A percentile compares a stretch with the other conserved stretches of the same genome.
Conservation (phyloP, 2,113 vertebrate species). For the Microtus pennsylvanicus region DNA sequence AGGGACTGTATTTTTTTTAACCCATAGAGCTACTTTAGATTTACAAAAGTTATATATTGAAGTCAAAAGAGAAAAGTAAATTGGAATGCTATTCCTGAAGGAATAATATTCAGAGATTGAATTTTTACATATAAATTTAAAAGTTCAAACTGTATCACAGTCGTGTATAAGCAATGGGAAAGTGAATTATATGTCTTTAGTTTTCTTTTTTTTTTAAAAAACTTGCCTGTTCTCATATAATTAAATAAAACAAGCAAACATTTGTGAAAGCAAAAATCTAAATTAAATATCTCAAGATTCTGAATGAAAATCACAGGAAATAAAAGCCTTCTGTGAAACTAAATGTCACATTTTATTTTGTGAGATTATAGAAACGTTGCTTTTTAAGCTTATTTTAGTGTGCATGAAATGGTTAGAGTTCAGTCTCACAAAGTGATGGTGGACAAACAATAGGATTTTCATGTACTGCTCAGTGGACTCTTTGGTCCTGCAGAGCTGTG, state of each 20-base stretch:
- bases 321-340: background rate
- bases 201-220: background rate
- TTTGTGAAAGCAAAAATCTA: background rate
- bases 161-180: constrained; percentile 32
- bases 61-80: constrained; percentile 76
- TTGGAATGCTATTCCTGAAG: constrained; percentile 62
- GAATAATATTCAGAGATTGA: constrained; percentile 53
- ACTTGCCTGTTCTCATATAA: background rate
- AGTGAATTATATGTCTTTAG: constrained; percentile 19
- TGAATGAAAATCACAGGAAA: background rate
- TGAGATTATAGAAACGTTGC: background rate
- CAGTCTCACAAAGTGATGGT: background rate
- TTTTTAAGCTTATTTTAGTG: constrained; percentile 26
- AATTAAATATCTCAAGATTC: constrained; percentile 4
- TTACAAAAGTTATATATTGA: constrained; percentile 62
- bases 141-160: constrained; percentile 25
- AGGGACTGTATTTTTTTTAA: constrained; percentile 51
- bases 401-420: background rate
- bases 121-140: constrained; percentile 65
- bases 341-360: constrained; percentile 32
- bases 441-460: background rate
- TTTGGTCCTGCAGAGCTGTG: background rate
- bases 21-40: background rate
- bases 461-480: background rate
- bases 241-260: constrained; percentile 55